phyloP scores from a whole-genome alignment of 1,140 invertebrate genomes.

The Phocides pigmalion region DNA sequence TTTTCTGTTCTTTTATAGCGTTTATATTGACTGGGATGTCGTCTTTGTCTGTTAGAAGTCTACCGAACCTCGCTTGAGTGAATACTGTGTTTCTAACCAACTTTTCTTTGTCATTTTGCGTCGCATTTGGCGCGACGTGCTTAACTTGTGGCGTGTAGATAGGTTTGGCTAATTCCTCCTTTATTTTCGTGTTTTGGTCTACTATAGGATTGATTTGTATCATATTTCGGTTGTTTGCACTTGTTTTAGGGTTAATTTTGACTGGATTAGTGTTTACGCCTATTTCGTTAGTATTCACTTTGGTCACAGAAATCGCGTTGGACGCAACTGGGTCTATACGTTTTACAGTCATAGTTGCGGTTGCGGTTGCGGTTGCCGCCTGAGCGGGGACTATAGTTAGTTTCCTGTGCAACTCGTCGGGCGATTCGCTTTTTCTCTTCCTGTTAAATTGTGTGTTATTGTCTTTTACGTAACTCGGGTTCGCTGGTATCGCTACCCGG shows the following conservation, averaged over 20 bases:
- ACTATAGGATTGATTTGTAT: slow-evolving; percentile 45
- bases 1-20: slow-evolving; percentile 19
- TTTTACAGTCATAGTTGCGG: slow-evolving; percentile 37
- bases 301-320: slow-evolving; percentile 19
- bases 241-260: slow-evolving; percentile 42
- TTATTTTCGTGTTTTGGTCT: slow-evolving; percentile 40
- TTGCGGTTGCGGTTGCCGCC: slow-evolving; percentile 25
- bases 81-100: slow-evolving; percentile 74
- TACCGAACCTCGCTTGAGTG: slow-evolving; percentile 64
- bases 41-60: slow-evolving; percentile 56
- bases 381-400: slow-evolving; percentile 39
- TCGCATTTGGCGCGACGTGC: no score
- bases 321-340: slow-evolving; percentile 27
- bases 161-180: slow-evolving; percentile 46
- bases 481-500: not conserved
- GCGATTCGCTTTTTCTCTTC: slow-evolving; percentile 76
- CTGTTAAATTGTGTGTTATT: slow-evolving; percentile 43
- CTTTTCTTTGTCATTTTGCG: slow-evolving; percentile 60
- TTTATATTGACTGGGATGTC: slow-evolving; percentile 24
- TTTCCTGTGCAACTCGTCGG: slow-evolving; percentile 65
- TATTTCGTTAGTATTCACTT: slow-evolving; percentile 40
- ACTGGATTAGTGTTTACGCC: slow-evolving; percentile 57
- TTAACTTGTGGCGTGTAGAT: slow-evolving; percentile 18
- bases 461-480: slow-evolving; percentile 42
- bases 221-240: slow-evolving; percentile 39